Percentiles rank a stretch among this genome's conserved stretches.
Conservation (phyloP, 2,888 invertebrate species). For the Mallateleia sp. region DNA sequence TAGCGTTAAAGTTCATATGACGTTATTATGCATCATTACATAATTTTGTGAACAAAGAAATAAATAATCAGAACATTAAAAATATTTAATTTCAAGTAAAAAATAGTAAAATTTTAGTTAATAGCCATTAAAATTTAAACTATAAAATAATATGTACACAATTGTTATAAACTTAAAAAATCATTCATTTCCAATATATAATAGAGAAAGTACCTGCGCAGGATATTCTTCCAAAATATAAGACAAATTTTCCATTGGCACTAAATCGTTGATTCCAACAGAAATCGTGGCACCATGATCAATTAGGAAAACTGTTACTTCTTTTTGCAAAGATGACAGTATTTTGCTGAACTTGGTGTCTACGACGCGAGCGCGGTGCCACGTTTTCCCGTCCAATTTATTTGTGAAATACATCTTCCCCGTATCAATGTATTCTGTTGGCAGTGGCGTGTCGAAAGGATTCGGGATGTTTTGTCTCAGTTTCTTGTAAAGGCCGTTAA, state of each 20-base stretch:
- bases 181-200: no score
- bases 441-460: background rate
- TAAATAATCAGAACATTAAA: no score
- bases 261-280: slow-evolving; percentile 88
- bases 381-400: slow-evolving; percentile 47
- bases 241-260: slow-evolving; percentile 89
- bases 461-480: slow-evolving; percentile 14
- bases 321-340: slow-evolving; percentile 76
- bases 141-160: no score
- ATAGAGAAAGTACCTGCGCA: slow-evolving; percentile 88
- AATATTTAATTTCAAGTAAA: no score
- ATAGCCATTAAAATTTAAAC: no score
- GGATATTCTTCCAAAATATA: slow-evolving; percentile 89
- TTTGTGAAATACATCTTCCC: slow-evolving; percentile 61
- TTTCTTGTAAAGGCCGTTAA: slow-evolving; percentile 15
- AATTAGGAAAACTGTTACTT: slow-evolving; percentile 90
- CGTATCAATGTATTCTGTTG: slow-evolving; percentile 7
- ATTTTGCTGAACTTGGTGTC: slow-evolving; percentile 70
- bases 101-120: no score
- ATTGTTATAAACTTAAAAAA: no score
- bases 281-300: slow-evolving; percentile 90
- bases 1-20: no score
- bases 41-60: no score
- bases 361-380: slow-evolving; percentile 51
- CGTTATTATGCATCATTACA: no score